A percentile compares a stretch with the other conserved stretches of the same genome.
Conservation (phyloP, 2,113 vertebrate species). For the Myotis lucifugus region DNA sequence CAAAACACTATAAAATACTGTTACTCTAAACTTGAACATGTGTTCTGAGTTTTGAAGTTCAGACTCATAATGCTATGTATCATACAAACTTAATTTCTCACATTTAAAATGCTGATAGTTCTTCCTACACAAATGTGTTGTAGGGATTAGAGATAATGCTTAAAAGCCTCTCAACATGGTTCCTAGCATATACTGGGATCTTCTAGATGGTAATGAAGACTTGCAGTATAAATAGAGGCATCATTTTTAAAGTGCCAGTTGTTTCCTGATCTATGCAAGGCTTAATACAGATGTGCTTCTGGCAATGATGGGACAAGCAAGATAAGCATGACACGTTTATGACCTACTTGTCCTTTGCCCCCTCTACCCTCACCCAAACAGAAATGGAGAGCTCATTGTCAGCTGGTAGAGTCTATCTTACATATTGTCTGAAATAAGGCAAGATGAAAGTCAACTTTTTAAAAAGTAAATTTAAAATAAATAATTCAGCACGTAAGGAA, state of each 20-base stretch:
- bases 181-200: background rate
- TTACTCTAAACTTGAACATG: background rate
- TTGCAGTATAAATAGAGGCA: background rate
- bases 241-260: slow-evolving; percentile 3
- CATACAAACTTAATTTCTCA: background rate
- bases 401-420: background rate
- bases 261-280: background rate
- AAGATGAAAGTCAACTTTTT: background rate
- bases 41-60: slow-evolving; percentile 26
- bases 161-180: slow-evolving; percentile 22
- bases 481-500: background rate
- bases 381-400: background rate
- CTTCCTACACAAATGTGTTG: background rate
- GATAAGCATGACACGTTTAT: background rate
- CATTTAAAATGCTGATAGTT: slow-evolving; percentile 34
- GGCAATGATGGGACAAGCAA: background rate
- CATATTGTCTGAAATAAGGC: background rate
- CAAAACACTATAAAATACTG: background rate
- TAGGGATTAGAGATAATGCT: slow-evolving; percentile 41
- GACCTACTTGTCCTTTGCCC: background rate
- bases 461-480: slow-evolving; percentile 18
- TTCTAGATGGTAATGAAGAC: background rate
- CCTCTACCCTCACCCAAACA: background rate
- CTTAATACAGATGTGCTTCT: background rate
- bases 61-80: background rate